Evolutionary conservation across 2,113 vertebrate genomes (phyloP).

Genomic region (Hystrix cristata): DNA sequence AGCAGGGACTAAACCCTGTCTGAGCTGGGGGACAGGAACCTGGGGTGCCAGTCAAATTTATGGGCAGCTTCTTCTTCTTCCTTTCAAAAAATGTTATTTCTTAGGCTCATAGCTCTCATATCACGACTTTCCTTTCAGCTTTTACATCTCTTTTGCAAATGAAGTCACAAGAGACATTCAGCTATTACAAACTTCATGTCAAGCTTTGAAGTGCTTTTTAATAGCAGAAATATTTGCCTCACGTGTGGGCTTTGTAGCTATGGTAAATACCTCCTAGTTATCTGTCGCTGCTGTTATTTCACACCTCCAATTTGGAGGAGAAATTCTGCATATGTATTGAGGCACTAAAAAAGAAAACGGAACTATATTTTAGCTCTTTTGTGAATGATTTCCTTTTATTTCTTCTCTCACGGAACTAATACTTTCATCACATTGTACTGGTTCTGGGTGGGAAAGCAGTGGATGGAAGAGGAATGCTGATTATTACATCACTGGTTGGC

Average conservation of each 20-base stretch:
- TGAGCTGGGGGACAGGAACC: not conserved
- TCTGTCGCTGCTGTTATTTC: constrained; percentile 71
- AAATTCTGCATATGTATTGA: constrained; percentile 68
- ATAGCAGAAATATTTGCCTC: constrained; percentile 76
- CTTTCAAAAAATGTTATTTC: constrained; percentile 37
- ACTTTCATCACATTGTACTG: constrained; percentile 63
- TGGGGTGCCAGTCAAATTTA: not conserved
- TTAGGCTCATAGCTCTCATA: constrained; percentile 53
- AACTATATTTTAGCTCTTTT: constrained; percentile 75
- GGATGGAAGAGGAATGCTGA: constrained; percentile 4
- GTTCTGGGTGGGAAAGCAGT: constrained; percentile 65
- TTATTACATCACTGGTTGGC: constrained; percentile 60
- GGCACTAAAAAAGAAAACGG: constrained; percentile 83
- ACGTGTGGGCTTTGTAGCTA: constrained; percentile 79
- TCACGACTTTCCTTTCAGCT: constrained; percentile 64
- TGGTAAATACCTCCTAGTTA: constrained; percentile 77
- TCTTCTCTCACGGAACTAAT: constrained; percentile 79
- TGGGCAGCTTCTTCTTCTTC: not conserved
- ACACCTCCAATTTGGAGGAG: constrained; percentile 79
- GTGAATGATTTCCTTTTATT: constrained; percentile 84
- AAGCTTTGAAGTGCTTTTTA: constrained; percentile 79
- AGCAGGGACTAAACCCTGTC: not conserved
- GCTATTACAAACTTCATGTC: constrained; percentile 79
- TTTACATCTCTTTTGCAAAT: constrained; percentile 69
- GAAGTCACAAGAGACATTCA: constrained; percentile 80